Conservation (phyloP, 2,113 vertebrate species). For the Hippocampus abdominalis region DNA sequence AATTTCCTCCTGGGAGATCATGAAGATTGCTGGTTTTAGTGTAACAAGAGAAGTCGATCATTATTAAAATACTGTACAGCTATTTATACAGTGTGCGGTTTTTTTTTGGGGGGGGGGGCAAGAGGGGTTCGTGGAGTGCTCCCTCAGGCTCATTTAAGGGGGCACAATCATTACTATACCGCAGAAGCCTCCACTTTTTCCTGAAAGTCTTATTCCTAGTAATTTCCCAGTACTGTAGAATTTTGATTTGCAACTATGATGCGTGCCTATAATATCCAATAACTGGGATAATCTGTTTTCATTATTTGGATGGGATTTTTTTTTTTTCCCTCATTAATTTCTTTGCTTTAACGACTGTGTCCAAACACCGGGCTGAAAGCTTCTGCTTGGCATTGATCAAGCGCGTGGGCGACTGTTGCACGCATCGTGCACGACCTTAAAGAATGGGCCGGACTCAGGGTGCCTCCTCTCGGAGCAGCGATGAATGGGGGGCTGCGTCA, state of each 20-base stretch:
- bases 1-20: not conserved
- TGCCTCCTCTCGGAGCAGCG: constrained; percentile 55
- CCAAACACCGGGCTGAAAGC: not conserved
- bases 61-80: not conserved
- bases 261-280: not conserved
- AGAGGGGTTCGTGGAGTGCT: not conserved
- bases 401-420: not conserved
- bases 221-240: not conserved
- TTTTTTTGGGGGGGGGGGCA: not conserved
- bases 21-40: not conserved
- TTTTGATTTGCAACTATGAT: not conserved
- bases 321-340: no score
- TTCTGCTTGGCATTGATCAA: not conserved
- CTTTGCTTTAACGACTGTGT: not conserved
- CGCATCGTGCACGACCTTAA: constrained; percentile 64
- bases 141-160: not conserved
- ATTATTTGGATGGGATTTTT: not conserved
- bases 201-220: not conserved
- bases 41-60: not conserved
- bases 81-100: not conserved
- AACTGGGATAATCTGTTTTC: not conserved
- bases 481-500: constrained; percentile 47
- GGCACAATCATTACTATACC: not conserved
- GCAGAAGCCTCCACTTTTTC: not conserved
- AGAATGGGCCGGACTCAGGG: constrained; percentile 51